Base-by-base conservation (phyloP, 2,113 vertebrate genomes). In the Microtus montanus region DNA sequence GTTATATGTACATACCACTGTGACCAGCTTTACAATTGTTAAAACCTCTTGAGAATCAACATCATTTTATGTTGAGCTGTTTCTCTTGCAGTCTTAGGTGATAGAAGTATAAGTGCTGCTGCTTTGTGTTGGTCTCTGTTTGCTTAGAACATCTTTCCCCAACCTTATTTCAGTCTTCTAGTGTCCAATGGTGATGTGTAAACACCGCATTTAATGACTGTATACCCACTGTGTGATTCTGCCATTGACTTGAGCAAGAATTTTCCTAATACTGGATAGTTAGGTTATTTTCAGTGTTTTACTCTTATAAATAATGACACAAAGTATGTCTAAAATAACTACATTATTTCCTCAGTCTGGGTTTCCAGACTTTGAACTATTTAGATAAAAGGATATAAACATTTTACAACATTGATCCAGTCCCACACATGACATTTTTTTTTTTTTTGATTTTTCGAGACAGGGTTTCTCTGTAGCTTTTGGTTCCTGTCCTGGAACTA, bases 341-440 rank as follows among this genome's bases (percentile, higher is more conserved):
- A 17, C 33, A 54, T 95, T 96, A 86, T 92, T 89, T 96, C 15
- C 61, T 95, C 93, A 90, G 84, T 35, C 54, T 95, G 74, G n/a
- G 73, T 91, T 93, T 91, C 41, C 92, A 54, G 58, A 77, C 35
- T 91, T 91, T 74, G 19, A 93, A 79, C 33, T 91, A 84, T 92
- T 92, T 93, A 84, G 26, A 86, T 95, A 80, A 92, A 95, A 82
- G 30, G 58, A 61, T 47, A 70, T 77, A 52, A 85, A 80, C 33
- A 79, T 77, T 89, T 94, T 92, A 92, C 3, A 85, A 22, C 85
- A 82, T 87, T 93, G 77, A 87, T 90, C 44, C 41, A 90, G 1
- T 87, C 75, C 11, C 13, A 66, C 44, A 90, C 49, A 38, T 91
- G 54, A 22, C 77, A 78, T 73, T 78, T 95, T 96, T 93, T n/a